Evolutionary conservation across 2,888 invertebrate species (phyloP).

Genomic region (Protophormia terraenovae): DNA sequence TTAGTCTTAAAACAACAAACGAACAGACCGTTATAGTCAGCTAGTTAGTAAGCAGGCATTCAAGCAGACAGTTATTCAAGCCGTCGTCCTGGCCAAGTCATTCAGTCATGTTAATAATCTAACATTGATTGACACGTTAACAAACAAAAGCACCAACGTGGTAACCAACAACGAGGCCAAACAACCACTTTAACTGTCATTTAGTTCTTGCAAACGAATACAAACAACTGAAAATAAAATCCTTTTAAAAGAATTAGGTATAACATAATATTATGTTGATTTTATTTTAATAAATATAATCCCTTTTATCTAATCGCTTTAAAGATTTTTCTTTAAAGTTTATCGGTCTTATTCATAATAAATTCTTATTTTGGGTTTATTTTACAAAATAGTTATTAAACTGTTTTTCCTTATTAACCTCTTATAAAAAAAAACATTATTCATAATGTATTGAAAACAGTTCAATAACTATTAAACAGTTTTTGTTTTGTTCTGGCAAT

Average conservation of each 20-base stretch:
- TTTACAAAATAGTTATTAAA: no score
- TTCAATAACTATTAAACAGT: no score
- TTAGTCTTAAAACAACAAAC: neutral
- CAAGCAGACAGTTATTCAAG: neutral
- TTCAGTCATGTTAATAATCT: slow-evolving; percentile 28
- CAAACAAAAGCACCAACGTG: neutral
- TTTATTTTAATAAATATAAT: neutral
- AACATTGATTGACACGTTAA: slow-evolving; percentile 44
- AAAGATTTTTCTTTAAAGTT: neutral
- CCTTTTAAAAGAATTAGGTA: slow-evolving; percentile 26
- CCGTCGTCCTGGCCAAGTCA: neutral
- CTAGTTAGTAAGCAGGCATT: neutral
- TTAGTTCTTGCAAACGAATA: neutral
- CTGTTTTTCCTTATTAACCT: no score
- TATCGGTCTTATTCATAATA: no score
- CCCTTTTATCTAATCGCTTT: neutral
- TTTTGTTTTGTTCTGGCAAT: no score
- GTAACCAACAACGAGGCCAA: neutral
- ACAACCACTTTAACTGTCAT: slow-evolving; percentile 31
- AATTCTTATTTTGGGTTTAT: no score
- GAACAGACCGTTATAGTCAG: neutral
- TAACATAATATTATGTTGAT: neutral
- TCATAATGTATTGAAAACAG: no score
- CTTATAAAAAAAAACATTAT: no score
- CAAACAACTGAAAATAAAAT: neutral